Conservation (phyloP, 2,888 invertebrate genomes). For the Xylota sylvarum region DNA sequence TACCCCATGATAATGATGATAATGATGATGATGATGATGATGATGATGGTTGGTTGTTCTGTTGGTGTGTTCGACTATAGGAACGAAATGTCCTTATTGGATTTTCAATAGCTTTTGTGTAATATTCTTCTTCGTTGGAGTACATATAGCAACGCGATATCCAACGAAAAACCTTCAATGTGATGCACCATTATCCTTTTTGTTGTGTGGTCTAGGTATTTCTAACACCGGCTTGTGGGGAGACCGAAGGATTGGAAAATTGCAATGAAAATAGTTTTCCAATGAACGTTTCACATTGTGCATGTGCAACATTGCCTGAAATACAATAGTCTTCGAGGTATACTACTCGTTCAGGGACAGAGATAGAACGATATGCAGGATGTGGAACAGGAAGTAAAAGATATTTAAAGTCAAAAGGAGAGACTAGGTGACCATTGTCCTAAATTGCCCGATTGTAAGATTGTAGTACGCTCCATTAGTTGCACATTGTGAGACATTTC, state of each 20-base stretch:
- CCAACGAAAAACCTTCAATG: conserved; percentile 58
- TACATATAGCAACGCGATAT: conserved; percentile 50
- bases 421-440: conserved; percentile 75
- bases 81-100: conserved; percentile 70
- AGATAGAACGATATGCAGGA: background rate
- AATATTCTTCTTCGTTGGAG: conserved; percentile 61
- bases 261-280: conserved; percentile 71
- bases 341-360: conserved; percentile 3
- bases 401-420: conserved; percentile 65
- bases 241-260: background rate
- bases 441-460: conserved; percentile 77
- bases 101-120: conserved; percentile 73
- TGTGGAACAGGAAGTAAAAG: conserved; percentile 38
- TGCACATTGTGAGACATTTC: conserved; percentile 75
- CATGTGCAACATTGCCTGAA: conserved; percentile 53
- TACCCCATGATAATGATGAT: conserved; percentile 23
- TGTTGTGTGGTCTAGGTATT: conserved; percentile 18
- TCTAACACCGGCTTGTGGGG: too few relatives aligned
- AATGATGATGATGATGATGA: conserved; percentile 46
- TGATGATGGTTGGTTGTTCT: conserved; percentile 39
- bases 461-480: conserved; percentile 75
- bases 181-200: conserved; percentile 58
- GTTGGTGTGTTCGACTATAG: conserved; percentile 1
- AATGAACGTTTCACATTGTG: conserved; percentile 61
- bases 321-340: conserved; percentile 57